Conservation (phyloP, 2,888 invertebrate genomes). For the Auanema freiburgensis region DNA sequence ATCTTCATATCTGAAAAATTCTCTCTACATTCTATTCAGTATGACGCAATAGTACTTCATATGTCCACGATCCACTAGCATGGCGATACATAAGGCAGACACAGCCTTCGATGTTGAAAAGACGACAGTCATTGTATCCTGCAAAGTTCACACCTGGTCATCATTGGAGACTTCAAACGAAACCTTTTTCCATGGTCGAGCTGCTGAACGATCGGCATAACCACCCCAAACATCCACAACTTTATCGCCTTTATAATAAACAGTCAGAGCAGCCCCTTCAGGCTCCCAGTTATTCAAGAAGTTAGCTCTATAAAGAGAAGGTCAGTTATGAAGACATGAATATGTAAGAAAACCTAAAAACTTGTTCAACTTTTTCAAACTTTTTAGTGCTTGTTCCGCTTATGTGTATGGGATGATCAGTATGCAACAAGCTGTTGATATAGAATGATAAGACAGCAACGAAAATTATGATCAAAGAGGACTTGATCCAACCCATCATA, state of each 20-base stretch:
- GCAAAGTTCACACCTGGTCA: neutral
- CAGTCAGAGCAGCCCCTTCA: constrained; percentile 63
- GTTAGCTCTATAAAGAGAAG: constrained; percentile 42
- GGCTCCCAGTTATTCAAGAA: constrained; percentile 60
- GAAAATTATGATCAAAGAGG: too few relatives aligned
- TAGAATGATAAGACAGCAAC: too few relatives aligned
- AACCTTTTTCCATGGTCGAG: constrained; percentile 46
- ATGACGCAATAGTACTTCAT: constrained; percentile 60
- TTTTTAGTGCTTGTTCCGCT: neutral
- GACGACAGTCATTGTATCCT: constrained; percentile 48
- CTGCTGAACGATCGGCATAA: constrained; percentile 57
- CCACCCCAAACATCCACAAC: constrained; percentile 67
- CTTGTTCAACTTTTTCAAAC: neutral
- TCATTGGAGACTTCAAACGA: constrained; percentile 26
- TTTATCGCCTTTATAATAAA: constrained; percentile 64
- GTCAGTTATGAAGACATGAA: neutral
- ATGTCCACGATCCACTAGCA: constrained; percentile 65
- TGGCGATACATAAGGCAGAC: constrained; percentile 53
- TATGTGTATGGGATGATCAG: neutral
- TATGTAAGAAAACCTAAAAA: neutral
- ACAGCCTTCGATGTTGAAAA: constrained; percentile 56
- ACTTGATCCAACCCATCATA: too few relatives aligned
- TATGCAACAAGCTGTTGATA: too few relatives aligned
- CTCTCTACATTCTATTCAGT: neutral
- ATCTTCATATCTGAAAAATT: constrained; percentile 38